Conservation (phyloP, 2,888 invertebrate species). For the Creontiades dilutus region DNA sequence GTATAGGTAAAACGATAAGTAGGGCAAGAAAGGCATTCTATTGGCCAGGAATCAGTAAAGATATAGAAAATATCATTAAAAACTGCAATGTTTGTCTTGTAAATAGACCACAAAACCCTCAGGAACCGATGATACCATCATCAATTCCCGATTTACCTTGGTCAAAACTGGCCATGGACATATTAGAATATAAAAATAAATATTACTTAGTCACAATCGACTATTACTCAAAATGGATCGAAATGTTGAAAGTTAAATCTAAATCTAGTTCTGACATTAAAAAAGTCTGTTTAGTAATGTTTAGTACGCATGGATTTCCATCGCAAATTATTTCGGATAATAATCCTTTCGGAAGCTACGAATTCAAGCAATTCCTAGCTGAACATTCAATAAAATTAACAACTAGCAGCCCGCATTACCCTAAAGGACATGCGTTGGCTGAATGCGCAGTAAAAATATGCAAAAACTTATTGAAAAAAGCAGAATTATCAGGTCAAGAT, state of each 20-base stretch:
- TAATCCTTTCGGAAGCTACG: not conserved
- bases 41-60: constrained; percentile 71
- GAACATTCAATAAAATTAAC: not conserved
- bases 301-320: constrained; percentile 20
- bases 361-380: not conserved
- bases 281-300: not conserved
- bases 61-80: constrained; percentile 69
- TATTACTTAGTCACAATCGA: constrained; percentile 68
- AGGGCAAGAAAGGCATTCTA: constrained; percentile 72
- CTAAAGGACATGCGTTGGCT: not conserved
- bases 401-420: not conserved
- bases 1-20: constrained; percentile 70
- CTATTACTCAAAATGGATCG: constrained; percentile 72
- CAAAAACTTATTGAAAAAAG: no score
- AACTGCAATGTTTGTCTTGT: not conserved
- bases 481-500: no score
- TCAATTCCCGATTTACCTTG: constrained; percentile 67
- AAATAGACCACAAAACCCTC: not conserved
- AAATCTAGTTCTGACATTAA: not conserved
- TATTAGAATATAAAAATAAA: constrained; percentile 69
- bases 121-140: constrained; percentile 67
- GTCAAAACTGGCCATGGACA: constrained; percentile 67
- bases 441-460: not conserved
- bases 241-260: constrained; percentile 40
- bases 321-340: constrained; percentile 7